A percentile compares a stretch with the other conserved stretches of the same genome.
phyloP scores from a whole-genome alignment of 2,888 invertebrate genomes.

The Vesta saturnalis region DNA sequence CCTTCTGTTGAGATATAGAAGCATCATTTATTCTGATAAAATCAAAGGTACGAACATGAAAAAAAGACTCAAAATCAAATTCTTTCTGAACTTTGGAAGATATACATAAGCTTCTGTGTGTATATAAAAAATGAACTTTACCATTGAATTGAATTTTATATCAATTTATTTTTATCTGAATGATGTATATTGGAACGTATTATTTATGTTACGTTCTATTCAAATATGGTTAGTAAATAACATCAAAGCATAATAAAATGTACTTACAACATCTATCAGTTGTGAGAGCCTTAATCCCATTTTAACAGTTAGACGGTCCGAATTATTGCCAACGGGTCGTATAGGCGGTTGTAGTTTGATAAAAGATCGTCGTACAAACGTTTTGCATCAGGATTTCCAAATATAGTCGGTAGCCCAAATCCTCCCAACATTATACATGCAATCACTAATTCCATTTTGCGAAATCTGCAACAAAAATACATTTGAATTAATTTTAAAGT shows the following conservation, averaged over 20 bases:
- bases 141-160: background rate
- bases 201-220: background rate
- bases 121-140: background rate
- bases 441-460: constrained; percentile 41
- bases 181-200: background rate
- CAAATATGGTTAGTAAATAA: background rate
- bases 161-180: background rate
- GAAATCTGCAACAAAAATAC: constrained; percentile 10
- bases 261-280: constrained; percentile 93
- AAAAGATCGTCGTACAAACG: constrained; percentile 95
- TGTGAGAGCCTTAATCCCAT: constrained; percentile 92
- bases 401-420: constrained; percentile 49
- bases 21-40: background rate
- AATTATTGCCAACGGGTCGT: constrained; percentile 93
- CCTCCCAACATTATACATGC: constrained; percentile 56
- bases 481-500: too few species aligned
- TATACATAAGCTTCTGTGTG: background rate
- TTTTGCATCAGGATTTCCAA: constrained; percentile 91
- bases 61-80: background rate
- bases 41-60: background rate
- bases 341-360: constrained; percentile 96
- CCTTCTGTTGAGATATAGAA: constrained; percentile 2
- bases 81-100: background rate
- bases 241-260: background rate
- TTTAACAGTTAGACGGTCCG: constrained; percentile 93